phyloP scores from a whole-genome alignment of 2,113 vertebrate species.

The Lamprotornis superbus region DNA sequence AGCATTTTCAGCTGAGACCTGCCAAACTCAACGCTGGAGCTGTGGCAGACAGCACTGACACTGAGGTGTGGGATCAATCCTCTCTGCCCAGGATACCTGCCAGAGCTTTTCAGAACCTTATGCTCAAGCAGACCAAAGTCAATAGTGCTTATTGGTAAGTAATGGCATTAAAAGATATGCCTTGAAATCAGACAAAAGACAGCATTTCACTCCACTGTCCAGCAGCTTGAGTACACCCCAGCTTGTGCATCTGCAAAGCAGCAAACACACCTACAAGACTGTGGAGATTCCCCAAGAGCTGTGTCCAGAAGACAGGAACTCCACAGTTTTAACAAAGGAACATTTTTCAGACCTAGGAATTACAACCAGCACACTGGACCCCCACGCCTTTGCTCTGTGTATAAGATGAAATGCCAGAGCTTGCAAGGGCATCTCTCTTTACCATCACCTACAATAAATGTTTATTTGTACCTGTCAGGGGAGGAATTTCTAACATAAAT shows the following conservation, averaged over 20 bases:
- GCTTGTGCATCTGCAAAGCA: background rate
- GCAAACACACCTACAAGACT: background rate
- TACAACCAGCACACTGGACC: background rate
- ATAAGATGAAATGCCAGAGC: conserved; percentile 9
- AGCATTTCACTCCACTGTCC: background rate
- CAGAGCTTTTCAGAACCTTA: background rate
- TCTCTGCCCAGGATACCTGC: background rate
- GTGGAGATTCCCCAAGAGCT: fast-evolving
- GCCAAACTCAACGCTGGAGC: background rate
- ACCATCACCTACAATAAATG: background rate
- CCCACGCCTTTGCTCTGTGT: background rate
- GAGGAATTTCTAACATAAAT: conserved; percentile 60
- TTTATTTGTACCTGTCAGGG: conserved; percentile 63
- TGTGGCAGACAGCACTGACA: background rate
- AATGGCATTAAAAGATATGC: background rate
- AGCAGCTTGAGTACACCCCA: background rate
- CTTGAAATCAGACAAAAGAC: background rate
- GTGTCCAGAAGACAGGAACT: background rate
- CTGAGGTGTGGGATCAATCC: background rate
- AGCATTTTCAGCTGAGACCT: background rate
- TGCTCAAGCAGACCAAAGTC: fast-evolving
- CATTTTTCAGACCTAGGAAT: background rate
- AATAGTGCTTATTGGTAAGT: background rate
- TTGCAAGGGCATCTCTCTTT: conserved; percentile 34
- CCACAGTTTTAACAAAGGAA: background rate